Evolutionary conservation across 2,797 vertebrate species (phyloP).

Genomic region (Tiaroga cobitis): DNA sequence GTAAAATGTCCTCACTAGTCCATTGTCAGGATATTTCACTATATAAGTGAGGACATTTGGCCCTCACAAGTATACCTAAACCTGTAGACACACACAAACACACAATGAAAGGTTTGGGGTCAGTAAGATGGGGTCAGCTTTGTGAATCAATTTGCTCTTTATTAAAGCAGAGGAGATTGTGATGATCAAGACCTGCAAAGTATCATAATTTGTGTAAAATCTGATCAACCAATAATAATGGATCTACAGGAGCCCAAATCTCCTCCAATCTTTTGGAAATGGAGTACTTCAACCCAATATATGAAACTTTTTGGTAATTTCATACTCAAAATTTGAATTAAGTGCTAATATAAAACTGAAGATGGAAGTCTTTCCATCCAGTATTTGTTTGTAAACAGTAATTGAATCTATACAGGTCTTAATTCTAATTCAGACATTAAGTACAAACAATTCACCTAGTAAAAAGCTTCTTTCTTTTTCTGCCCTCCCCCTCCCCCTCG

Average conservation of each 20-base stretch:
- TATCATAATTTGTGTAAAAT: not conserved
- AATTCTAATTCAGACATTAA: slow-evolving; percentile 22
- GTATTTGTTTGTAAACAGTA: slow-evolving; percentile 24
- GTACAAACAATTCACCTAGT: not conserved
- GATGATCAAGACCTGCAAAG: not conserved
- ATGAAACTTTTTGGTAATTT: not conserved
- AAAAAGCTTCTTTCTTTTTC: slow-evolving; percentile 56
- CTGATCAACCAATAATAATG: not conserved
- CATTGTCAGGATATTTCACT: not conserved
- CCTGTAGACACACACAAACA: too few species aligned
- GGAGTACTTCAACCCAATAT: not conserved
- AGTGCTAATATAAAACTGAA: slow-evolving; percentile 1
- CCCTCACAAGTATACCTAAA: too few species aligned
- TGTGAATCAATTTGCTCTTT: too few species aligned
- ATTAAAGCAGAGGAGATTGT: not conserved
- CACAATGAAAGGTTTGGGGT: too few species aligned
- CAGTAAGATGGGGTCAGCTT: too few species aligned
- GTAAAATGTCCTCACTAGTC: too few species aligned
- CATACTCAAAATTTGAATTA: not conserved
- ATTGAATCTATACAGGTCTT: slow-evolving; percentile 10
- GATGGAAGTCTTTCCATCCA: not conserved
- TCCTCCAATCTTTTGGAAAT: not conserved
- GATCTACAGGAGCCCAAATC: not conserved
- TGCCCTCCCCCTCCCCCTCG: slow-evolving; percentile 39
- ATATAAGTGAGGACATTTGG: too few species aligned